Conservation (phyloP, 2,113 vertebrate species). For the Ellobius talpinus region DNA sequence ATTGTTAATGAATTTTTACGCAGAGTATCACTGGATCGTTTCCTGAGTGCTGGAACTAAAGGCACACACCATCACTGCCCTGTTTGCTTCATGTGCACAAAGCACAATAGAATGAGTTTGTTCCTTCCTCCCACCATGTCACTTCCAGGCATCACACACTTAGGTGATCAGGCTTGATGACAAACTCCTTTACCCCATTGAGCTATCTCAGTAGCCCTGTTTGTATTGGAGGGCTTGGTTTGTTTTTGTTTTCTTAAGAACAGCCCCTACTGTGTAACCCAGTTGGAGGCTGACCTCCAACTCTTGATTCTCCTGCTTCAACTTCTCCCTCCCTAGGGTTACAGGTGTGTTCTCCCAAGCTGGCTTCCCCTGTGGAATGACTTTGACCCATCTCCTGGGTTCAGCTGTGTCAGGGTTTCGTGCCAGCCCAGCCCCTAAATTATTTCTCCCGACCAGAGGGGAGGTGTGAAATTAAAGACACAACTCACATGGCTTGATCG, state of each 20-base stretch:
- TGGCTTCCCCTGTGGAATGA: background rate
- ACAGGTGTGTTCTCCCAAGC: background rate
- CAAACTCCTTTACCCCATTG: background rate
- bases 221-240: background rate
- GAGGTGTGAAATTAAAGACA: no score
- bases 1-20: conserved; percentile 35
- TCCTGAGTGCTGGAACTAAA: no score
- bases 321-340: background rate
- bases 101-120: background rate
- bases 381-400: background rate
- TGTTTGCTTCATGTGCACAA: background rate
- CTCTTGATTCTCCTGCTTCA: background rate
- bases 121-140: background rate
- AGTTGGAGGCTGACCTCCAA: background rate
- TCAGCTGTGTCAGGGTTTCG: background rate
- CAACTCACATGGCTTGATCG: no score
- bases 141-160: background rate
- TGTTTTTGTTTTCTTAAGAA: background rate
- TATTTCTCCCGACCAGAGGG: no score
- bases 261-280: background rate
- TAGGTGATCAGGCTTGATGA: background rate
- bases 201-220: background rate
- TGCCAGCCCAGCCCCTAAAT: no score
- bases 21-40: conserved; percentile 37
- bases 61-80: no score